phyloP scores from a whole-genome alignment of 1,140 invertebrate species.

The Mactra quadrangularis region DNA sequence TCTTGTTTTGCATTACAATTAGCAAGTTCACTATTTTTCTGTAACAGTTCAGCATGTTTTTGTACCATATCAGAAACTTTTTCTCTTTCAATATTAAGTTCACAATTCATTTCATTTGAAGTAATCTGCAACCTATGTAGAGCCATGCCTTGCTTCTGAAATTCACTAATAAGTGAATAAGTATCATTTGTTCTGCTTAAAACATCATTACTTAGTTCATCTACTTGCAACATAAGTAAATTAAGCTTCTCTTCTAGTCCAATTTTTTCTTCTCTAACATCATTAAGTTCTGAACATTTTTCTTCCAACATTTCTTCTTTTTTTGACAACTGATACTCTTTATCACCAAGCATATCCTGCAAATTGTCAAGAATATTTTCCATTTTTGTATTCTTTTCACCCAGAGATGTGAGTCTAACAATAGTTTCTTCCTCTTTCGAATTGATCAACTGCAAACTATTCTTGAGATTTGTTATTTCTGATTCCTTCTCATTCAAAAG shows the following conservation, averaged over 20 bases:
- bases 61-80: background rate
- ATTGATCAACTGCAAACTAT: too few relatives aligned
- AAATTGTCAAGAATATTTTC: conserved; percentile 23
- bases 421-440: too few relatives aligned
- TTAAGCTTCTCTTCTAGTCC: too few relatives aligned
- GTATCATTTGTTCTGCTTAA: too few relatives aligned
- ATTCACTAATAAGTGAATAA: too few relatives aligned
- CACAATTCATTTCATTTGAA: background rate
- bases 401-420: too few relatives aligned
- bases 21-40: background rate
- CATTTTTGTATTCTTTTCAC: conserved; percentile 33
- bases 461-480: background rate
- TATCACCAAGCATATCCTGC: conserved; percentile 39
- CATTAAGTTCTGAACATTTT: background rate
- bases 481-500: background rate
- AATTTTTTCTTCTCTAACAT: background rate
- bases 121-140: background rate
- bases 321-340: conserved; percentile 24
- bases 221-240: too few relatives aligned
- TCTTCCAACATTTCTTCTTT: background rate
- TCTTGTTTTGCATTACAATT: background rate
- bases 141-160: background rate
- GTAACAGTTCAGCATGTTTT: background rate
- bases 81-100: too few relatives aligned
- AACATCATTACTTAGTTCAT: too few relatives aligned